Evolutionary conservation across 2,888 invertebrate genomes (phyloP).

Genomic region (Melangyna quadrimaculata): DNA sequence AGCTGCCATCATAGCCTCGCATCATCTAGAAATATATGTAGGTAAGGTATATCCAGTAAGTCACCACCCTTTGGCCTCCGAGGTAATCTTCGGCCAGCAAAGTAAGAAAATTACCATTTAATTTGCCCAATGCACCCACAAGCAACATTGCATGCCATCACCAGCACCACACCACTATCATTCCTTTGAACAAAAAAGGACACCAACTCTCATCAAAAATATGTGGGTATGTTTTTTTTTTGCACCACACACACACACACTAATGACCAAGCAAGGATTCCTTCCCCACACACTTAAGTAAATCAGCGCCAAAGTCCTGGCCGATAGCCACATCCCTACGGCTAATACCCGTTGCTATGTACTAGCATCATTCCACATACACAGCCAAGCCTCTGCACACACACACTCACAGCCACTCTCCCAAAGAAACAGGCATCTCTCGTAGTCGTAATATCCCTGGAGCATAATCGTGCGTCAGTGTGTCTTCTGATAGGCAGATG

Average conservation of each 20-base stretch:
- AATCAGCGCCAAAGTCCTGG: conserved; percentile 78
- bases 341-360: conserved; percentile 62
- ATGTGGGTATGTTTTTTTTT: background rate
- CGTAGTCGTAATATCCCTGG: conserved; percentile 44
- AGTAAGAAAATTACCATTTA: conserved; percentile 68
- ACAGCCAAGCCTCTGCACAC: conserved; percentile 3
- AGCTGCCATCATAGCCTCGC: conserved; percentile 22
- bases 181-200: background rate
- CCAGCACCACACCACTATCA: background rate
- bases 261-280: background rate
- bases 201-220: background rate
- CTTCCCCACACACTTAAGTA: conserved; percentile 52
- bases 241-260: background rate
- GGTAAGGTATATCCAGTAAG: conserved; percentile 58
- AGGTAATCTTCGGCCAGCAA: conserved; percentile 63
- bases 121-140: conserved; percentile 67
- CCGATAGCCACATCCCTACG: conserved; percentile 79
- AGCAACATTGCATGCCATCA: conserved; percentile 44
- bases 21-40: background rate
- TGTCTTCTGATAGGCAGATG: conserved; percentile 70
- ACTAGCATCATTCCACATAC: conserved; percentile 33
- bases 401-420: conserved; percentile 28
- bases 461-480: conserved; percentile 59
- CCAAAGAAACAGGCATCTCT: conserved; percentile 28
- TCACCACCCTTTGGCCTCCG: conserved; percentile 70